Conservation (phyloP, 2,888 invertebrate genomes). For the Scrobipalpa costella region DNA sequence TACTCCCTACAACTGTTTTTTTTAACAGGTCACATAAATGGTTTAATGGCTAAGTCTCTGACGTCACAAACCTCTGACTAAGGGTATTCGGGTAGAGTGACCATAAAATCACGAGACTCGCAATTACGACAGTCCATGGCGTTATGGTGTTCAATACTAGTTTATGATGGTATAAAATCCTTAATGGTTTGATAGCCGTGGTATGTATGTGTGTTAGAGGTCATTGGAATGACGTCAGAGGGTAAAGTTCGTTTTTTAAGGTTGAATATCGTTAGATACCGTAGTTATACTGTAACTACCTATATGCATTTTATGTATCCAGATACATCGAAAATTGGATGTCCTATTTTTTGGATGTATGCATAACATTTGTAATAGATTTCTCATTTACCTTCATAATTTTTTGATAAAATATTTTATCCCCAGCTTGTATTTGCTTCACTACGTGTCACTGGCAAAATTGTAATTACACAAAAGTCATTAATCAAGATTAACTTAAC, state of each 20-base stretch:
- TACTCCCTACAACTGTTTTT: too few relatives aligned
- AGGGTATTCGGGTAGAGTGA: conserved; percentile 35
- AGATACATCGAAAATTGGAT: too few relatives aligned
- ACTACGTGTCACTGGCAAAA: too few relatives aligned
- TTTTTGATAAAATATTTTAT: too few relatives aligned
- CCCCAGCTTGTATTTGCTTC: too few relatives aligned
- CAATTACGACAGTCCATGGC: conserved; percentile 9
- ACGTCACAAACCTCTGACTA: conserved; percentile 2
- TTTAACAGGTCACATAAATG: neutral
- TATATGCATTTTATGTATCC: too few relatives aligned
- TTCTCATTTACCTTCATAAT: too few relatives aligned
- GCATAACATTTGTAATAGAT: too few relatives aligned
- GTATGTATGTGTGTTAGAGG: conserved; percentile 5
- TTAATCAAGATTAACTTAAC: too few relatives aligned
- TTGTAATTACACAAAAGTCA: too few relatives aligned
- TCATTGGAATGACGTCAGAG: conserved; percentile 13
- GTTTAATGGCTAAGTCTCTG: neutral
- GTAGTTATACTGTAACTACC: neutral
- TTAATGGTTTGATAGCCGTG: conserved; percentile 11
- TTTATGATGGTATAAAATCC: conserved; percentile 21
- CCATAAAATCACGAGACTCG: conserved; percentile 38
- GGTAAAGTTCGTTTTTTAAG: neutral
- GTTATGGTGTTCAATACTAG: conserved; percentile 23
- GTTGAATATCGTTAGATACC: neutral
- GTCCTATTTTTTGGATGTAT: too few relatives aligned